Percentiles rank a stretch among this genome's conserved stretches.
Conservation (phyloP, 2,113 vertebrate species). For the Charina bottae region DNA sequence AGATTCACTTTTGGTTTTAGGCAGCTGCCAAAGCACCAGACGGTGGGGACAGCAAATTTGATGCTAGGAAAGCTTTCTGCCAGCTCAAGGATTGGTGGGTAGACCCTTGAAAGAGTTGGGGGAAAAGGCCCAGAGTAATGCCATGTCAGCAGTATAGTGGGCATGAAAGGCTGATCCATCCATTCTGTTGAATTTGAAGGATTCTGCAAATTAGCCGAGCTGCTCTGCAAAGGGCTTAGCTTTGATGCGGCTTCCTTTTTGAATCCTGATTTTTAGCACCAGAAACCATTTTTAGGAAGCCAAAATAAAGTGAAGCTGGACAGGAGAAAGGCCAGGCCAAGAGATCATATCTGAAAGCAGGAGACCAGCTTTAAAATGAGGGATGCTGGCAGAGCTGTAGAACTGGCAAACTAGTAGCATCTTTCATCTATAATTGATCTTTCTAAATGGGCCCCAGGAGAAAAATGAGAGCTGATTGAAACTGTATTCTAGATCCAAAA, state of each 20-base stretch:
- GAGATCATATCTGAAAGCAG: background rate
- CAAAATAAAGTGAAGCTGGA: background rate
- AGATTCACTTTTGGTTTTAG: too few species aligned
- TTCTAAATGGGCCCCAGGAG: background rate
- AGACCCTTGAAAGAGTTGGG: background rate
- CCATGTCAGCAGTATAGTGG: background rate
- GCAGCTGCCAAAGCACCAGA: too few species aligned
- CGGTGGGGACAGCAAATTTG: too few species aligned
- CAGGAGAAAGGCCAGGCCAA: background rate
- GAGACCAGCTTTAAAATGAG: background rate
- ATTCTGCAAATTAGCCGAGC: background rate
- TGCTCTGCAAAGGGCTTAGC: too few species aligned
- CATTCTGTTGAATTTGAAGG: background rate
- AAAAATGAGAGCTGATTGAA: background rate
- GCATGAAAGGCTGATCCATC: background rate
- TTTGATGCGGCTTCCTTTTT: background rate
- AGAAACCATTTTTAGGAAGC: background rate
- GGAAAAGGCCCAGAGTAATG: background rate
- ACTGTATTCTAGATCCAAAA: background rate
- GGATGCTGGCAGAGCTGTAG: background rate
- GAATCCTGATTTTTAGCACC: background rate
- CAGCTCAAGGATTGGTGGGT: background rate
- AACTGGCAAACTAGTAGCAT: background rate
- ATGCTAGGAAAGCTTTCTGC: background rate
- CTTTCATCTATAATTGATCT: slow-evolving; percentile 1